Evolutionary conservation across 2,888 invertebrate genomes (phyloP).

Genomic region (Coelinius sp.): DNA sequence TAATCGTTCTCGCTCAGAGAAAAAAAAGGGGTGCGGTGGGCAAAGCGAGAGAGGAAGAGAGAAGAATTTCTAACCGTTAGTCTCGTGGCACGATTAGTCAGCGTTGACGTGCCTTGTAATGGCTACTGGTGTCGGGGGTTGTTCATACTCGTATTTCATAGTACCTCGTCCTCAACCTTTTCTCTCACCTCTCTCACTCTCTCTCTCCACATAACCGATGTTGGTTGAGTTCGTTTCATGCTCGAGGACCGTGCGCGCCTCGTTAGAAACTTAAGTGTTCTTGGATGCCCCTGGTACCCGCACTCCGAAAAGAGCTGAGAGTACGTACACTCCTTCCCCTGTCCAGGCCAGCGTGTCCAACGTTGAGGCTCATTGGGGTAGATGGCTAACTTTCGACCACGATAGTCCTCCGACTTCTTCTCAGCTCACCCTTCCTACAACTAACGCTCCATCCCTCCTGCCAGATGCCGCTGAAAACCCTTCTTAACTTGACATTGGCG

Average conservation of each 20-base stretch:
- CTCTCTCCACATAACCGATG: conserved; percentile 46
- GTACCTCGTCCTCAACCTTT: conserved; percentile 38
- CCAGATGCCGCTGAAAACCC: background rate
- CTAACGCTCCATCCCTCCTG: conserved; percentile 19
- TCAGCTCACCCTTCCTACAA: conserved; percentile 18
- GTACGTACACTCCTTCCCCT: background rate
- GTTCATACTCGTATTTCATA: conserved; percentile 62
- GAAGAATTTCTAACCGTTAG: conserved; percentile 42
- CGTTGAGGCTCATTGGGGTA: conserved; percentile 35
- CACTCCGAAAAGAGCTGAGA: conserved; percentile 23
- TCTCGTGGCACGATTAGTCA: conserved; percentile 48
- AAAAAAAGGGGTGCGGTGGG: conserved; percentile 9
- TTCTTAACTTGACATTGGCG: background rate
- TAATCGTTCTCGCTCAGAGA: conserved; percentile 31
- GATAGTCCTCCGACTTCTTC: conserved; percentile 38
- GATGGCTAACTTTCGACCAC: conserved; percentile 47
- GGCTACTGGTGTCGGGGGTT: conserved; percentile 45
- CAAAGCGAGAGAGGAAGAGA: conserved; percentile 35
- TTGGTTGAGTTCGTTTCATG: conserved; percentile 61
- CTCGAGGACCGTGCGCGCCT: conserved; percentile 58
- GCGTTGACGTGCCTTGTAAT: conserved; percentile 44
- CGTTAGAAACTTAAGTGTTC: conserved; percentile 64
- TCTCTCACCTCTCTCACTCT: conserved; percentile 1
- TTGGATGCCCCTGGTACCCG: conserved; percentile 14
- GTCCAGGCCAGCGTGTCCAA: conserved; percentile 28